Evolutionary conservation across 2,797 vertebrate species (phyloP).

Genomic region (Perodicticus potto): DNA sequence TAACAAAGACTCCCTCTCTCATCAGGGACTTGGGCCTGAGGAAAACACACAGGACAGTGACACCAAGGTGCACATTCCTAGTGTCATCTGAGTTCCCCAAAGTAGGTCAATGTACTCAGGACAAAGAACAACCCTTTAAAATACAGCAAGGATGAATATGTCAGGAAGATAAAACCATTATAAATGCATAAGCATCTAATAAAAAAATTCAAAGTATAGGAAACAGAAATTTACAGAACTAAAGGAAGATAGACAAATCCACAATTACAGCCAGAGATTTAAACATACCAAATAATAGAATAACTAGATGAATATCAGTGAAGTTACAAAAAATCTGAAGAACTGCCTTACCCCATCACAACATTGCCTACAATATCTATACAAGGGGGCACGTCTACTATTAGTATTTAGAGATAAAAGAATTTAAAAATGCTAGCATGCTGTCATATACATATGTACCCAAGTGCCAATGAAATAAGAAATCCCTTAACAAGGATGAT

Average conservation of each 20-base stretch:
- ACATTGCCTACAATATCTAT: background rate
- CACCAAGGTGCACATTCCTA: background rate
- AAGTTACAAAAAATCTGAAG: background rate
- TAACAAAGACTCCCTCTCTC: background rate
- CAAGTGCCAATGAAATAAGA: background rate
- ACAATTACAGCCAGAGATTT: conserved; percentile 6
- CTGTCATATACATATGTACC: background rate
- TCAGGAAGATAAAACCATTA: background rate
- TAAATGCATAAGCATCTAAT: background rate
- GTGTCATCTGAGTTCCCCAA: background rate
- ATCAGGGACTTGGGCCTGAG: background rate
- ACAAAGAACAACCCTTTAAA: background rate
- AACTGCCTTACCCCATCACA: background rate
- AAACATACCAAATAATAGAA: background rate
- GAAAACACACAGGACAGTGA: background rate
- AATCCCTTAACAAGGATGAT: background rate
- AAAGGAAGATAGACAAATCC: background rate
- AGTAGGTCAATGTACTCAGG: background rate
- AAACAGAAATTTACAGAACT: background rate
- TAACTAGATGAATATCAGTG: background rate
- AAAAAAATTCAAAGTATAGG: background rate
- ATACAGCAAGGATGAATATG: background rate
- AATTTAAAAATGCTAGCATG: background rate
- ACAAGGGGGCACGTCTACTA: background rate
- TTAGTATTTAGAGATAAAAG: conserved; percentile 24